phyloP scores from a whole-genome alignment of 2,888 invertebrate genomes.

The Meliscaeva auricollis region DNA sequence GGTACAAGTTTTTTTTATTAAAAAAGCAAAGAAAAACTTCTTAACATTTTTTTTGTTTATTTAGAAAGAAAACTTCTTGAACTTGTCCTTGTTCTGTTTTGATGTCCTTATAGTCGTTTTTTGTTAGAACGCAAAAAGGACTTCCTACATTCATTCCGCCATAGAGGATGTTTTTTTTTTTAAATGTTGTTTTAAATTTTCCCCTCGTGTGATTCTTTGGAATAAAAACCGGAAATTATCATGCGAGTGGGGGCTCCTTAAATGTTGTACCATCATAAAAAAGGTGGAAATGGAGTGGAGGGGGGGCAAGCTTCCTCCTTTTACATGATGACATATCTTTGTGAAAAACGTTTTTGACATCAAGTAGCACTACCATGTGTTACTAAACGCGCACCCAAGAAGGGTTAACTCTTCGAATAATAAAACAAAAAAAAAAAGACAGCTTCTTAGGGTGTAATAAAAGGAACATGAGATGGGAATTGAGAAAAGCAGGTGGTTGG shows the following conservation, averaged over 20 bases:
- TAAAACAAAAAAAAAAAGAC: not conserved
- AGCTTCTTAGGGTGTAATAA: not conserved
- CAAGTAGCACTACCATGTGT: conserved; percentile 65
- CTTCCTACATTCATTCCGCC: not conserved
- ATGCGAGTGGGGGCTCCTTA: conserved; percentile 26
- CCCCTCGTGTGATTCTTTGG: not conserved
- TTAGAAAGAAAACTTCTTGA: conserved; percentile 26
- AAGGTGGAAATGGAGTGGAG: not conserved
- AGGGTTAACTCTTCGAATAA: conserved; percentile 10
- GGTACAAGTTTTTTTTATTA: not conserved
- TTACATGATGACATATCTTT: conserved; percentile 51
- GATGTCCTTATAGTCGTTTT: conserved; percentile 1
- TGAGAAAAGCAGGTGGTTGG: conserved; percentile 13
- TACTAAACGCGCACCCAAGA: conserved; percentile 42
- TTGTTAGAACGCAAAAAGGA: not conserved
- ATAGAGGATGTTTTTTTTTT: too few relatives aligned
- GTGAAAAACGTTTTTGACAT: conserved; percentile 64
- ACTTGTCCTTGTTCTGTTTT: conserved; percentile 57
- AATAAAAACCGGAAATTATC: conserved; percentile 55
- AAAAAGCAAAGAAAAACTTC: not conserved
- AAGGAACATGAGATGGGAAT: not conserved
- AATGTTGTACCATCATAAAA: too few relatives aligned
- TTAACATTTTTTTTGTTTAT: not conserved
- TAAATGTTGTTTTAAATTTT: not conserved
- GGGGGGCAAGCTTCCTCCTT: not conserved